Conservation (phyloP, 2,888 invertebrate species). For the Sinohyriopsis cumingii region DNA sequence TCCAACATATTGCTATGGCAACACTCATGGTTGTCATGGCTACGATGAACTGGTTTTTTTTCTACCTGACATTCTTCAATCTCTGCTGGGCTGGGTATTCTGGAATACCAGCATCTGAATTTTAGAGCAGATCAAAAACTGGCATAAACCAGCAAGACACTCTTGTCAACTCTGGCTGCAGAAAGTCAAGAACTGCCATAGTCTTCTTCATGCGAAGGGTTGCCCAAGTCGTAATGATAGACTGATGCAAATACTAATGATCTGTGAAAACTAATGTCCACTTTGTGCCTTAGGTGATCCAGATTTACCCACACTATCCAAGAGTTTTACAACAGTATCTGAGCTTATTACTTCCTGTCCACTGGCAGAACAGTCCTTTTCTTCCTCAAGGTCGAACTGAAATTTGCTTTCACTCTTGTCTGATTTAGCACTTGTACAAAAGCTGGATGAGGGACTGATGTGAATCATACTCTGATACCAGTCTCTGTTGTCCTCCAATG, state of each 20-base stretch:
- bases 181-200: too few species aligned
- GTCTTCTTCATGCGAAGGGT: too few species aligned
- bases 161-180: too few species aligned
- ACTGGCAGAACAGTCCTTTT: constrained; percentile 30
- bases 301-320: constrained; percentile 18
- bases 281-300: constrained; percentile 6
- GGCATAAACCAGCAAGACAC: too few species aligned
- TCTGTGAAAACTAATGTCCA: background rate
- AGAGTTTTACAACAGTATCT: constrained; percentile 26
- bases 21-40: too few species aligned
- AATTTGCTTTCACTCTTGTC: constrained; percentile 47
- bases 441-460: constrained; percentile 81
- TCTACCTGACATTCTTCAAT: too few species aligned
- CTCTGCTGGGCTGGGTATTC: too few species aligned
- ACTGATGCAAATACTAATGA: too few species aligned
- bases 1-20: too few species aligned
- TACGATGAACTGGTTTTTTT: too few species aligned
- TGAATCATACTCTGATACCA: constrained; percentile 95
- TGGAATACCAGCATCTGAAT: constrained; percentile 9
- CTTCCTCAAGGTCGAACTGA: constrained; percentile 61
- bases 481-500: constrained; percentile 97
- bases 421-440: constrained; percentile 50
- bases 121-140: constrained; percentile 7
- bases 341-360: constrained; percentile 6
- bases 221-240: too few species aligned